Conservation (phyloP, 2,797 vertebrate species). For the Propithecus perrieri region DNA sequence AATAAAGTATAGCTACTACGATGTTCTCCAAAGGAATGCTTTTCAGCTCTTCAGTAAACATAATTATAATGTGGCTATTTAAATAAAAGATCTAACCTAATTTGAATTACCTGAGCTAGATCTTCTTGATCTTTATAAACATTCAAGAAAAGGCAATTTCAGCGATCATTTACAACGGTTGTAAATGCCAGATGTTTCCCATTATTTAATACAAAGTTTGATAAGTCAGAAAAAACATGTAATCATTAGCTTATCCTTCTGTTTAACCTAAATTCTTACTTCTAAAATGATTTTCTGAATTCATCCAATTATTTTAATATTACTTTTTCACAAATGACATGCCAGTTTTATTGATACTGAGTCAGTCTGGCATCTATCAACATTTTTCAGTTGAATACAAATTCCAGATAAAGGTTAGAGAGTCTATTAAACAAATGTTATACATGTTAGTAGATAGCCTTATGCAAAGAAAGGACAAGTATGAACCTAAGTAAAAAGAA, state of each 20-base stretch:
- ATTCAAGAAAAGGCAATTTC: neutral
- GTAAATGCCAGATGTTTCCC: neutral
- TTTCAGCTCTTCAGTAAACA: slow-evolving; percentile 1
- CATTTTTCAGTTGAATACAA: slow-evolving; percentile 40
- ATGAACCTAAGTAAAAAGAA: neutral
- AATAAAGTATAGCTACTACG: neutral
- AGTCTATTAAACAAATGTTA: slow-evolving; percentile 47
- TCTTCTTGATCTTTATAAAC: slow-evolving; percentile 27
- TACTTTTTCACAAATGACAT: slow-evolving; percentile 1
- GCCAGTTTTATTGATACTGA: neutral
- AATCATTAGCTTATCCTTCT: neutral
- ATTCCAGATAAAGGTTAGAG: slow-evolving; percentile 55
- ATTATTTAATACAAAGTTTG: slow-evolving; percentile 12
- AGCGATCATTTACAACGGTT: slow-evolving; percentile 5
- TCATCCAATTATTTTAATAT: slow-evolving; percentile 28
- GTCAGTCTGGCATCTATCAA: neutral
- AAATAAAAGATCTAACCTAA: slow-evolving; percentile 28
- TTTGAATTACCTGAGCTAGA: neutral
- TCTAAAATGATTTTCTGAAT: slow-evolving; percentile 32
- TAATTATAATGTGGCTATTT: slow-evolving; percentile 35
- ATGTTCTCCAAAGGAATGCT: neutral
- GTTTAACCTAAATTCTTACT: slow-evolving; percentile 7
- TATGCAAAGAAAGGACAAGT: neutral
- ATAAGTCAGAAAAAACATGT: neutral
- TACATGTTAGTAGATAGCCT: neutral